Percentiles rank a stretch among this genome's conserved stretches.
These are phyloP conservation scores for Pelusios castaneus DNA, from an alignment of 2,113 vertebrate species.

Conservation along the genomic window DNA sequence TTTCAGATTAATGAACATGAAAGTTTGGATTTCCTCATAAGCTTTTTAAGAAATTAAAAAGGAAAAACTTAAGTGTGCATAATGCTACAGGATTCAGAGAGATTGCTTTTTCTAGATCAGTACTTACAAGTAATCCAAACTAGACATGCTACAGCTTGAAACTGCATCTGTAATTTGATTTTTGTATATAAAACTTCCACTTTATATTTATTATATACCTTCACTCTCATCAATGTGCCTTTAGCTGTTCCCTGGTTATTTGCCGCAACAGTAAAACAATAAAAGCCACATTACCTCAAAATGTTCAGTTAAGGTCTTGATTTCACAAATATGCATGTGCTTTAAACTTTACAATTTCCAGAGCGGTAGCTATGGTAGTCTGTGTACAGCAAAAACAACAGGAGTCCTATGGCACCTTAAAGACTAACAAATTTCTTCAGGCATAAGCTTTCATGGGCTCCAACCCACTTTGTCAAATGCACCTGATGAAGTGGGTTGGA, in stretches of 20 bases:
- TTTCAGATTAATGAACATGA: slow-evolving; percentile 14
- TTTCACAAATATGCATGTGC: background rate
- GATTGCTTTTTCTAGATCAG: background rate
- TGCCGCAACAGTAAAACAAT: background rate
- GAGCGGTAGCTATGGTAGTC: too few species aligned
- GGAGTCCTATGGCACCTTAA: too few species aligned
- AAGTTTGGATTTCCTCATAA: background rate
- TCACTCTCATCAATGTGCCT: background rate
- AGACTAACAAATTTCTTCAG: too few species aligned
- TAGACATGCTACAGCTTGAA: background rate
- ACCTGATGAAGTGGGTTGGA: too few species aligned
- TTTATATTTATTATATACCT: background rate
- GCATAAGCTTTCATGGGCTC: too few species aligned
- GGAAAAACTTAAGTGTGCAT: background rate
- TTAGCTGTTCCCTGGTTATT: background rate
- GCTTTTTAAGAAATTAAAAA: background rate
- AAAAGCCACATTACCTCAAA: background rate
- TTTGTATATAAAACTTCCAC: background rate
- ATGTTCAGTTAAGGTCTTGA: fast-evolving
- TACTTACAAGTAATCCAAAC: background rate
- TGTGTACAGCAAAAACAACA: too few species aligned
- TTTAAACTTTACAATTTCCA: background rate
- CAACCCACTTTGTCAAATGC: too few species aligned
- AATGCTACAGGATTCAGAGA: background rate
- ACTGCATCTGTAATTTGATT: background rate